Conservation (phyloP, 2,797 vertebrate species). For the Zalophus californianus region DNA sequence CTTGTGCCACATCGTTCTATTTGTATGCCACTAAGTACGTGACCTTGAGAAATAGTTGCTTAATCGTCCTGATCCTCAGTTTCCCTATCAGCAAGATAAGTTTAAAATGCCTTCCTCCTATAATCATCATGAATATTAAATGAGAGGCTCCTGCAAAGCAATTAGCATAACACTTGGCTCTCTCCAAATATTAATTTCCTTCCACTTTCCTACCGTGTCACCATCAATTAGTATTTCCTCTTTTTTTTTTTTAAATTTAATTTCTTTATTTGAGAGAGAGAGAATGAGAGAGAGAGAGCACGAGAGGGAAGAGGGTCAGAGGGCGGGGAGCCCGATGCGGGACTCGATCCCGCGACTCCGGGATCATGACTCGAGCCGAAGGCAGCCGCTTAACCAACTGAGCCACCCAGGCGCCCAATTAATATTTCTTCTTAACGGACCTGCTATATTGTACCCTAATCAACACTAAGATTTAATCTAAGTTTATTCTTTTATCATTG, state of each 20-base stretch:
- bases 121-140: conserved; percentile 70
- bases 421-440: conserved; percentile 65
- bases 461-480: conserved; percentile 75
- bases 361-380: no score
- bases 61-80: conserved; percentile 9
- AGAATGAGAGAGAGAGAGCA: no score
- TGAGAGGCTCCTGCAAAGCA: neutral
- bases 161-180: conserved; percentile 66
- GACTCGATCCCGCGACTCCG: no score
- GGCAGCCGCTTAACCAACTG: no score
- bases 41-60: neutral
- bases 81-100: conserved; percentile 12
- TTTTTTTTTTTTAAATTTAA: neutral
- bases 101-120: neutral
- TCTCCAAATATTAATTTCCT: conserved; percentile 76
- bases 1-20: neutral
- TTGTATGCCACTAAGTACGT: neutral
- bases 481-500: conserved; percentile 66
- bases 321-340: no score
- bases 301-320: no score
- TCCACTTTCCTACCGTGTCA: conserved; percentile 71
- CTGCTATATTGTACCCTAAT: conserved; percentile 69
- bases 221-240: conserved; percentile 74
- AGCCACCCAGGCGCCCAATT: conserved; percentile 36
- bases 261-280: no score